phyloP scores from a whole-genome alignment of 2,888 invertebrate species.

The Blomia tropicalis region DNA sequence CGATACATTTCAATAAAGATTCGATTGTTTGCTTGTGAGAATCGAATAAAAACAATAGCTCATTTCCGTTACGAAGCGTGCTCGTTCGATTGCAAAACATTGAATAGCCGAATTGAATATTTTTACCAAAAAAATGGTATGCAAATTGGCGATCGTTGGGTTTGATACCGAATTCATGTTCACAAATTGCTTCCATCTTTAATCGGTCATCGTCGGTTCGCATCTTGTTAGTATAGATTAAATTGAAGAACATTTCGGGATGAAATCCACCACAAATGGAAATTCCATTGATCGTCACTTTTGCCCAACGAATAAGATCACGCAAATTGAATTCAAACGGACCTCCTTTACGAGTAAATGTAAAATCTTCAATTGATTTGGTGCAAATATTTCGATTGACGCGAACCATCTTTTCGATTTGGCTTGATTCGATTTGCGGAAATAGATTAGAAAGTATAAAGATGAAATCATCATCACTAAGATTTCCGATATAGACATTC shows the following conservation, averaged over 20 bases:
- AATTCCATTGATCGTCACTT: constrained; percentile 39
- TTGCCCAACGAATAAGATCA: constrained; percentile 84
- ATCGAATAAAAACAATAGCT: background rate
- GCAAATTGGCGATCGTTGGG: constrained; percentile 38
- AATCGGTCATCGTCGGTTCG: constrained; percentile 56
- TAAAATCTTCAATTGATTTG: constrained; percentile 15
- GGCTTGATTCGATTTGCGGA: constrained; percentile 43
- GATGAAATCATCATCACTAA: constrained; percentile 47
- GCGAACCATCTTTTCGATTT: constrained; percentile 53
- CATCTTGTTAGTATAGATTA: constrained; percentile 76
- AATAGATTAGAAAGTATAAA: constrained; percentile 52
- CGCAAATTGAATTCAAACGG: constrained; percentile 96
- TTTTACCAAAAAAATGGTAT: constrained; percentile 29
- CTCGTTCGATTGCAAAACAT: constrained; percentile 30
- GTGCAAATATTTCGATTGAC: constrained; percentile 49
- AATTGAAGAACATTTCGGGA: constrained; percentile 50
- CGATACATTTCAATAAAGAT: constrained; percentile 64
- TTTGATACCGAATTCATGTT: constrained; percentile 38
- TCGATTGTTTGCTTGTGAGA: constrained; percentile 44
- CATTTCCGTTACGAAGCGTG: background rate
- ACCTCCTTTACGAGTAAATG: constrained; percentile 54
- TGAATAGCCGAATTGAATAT: constrained; percentile 35
- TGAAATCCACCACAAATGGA: constrained; percentile 27
- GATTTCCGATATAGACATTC: constrained; percentile 45
- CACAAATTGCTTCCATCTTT: constrained; percentile 42